Conservation (phyloP, 2,888 invertebrate species). For the Agrochola macilenta region DNA sequence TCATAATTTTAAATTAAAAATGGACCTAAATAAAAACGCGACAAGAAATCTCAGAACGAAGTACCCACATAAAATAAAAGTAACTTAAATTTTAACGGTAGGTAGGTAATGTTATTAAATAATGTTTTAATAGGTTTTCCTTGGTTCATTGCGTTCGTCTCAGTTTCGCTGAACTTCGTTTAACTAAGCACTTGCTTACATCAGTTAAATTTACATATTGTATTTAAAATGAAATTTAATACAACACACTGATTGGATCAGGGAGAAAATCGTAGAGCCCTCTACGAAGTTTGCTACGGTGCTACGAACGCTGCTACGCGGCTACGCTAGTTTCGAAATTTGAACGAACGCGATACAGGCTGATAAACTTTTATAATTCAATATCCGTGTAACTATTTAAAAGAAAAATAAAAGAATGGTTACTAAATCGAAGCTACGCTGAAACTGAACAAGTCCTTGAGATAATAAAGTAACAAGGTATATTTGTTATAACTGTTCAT, state of each 20-base stretch:
- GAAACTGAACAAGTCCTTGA: too few relatives aligned
- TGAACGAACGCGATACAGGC: not conserved
- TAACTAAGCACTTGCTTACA: slow-evolving; percentile 14
- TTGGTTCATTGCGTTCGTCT: slow-evolving; percentile 16
- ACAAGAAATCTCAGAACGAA: slow-evolving; percentile 1
- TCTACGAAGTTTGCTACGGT: slow-evolving; percentile 49
- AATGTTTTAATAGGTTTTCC: slow-evolving; percentile 28
- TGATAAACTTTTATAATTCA: slow-evolving; percentile 2
- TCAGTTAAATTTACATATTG: slow-evolving; percentile 15
- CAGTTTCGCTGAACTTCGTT: slow-evolving; percentile 11
- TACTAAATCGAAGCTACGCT: too few relatives aligned
- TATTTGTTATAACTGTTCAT: too few relatives aligned
- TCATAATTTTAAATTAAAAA: slow-evolving; percentile 19
- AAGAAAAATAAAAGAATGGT: too few relatives aligned
- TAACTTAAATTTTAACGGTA: slow-evolving; percentile 27
- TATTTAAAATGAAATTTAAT: slow-evolving; percentile 28
- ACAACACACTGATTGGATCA: not conserved
- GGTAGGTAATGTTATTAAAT: slow-evolving; percentile 27
- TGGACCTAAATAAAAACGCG: not conserved
- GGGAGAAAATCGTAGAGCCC: slow-evolving; percentile 16
- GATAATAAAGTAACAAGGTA: too few relatives aligned
- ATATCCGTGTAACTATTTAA: not conserved
- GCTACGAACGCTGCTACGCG: slow-evolving; percentile 34
- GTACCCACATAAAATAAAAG: slow-evolving; percentile 34
- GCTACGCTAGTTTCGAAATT: slow-evolving; percentile 21